A percentile compares a stretch with the other conserved stretches of the same genome.
phyloP scores from a whole-genome alignment of 2,888 invertebrate genomes.

The Leptogaster cylindrica region DNA sequence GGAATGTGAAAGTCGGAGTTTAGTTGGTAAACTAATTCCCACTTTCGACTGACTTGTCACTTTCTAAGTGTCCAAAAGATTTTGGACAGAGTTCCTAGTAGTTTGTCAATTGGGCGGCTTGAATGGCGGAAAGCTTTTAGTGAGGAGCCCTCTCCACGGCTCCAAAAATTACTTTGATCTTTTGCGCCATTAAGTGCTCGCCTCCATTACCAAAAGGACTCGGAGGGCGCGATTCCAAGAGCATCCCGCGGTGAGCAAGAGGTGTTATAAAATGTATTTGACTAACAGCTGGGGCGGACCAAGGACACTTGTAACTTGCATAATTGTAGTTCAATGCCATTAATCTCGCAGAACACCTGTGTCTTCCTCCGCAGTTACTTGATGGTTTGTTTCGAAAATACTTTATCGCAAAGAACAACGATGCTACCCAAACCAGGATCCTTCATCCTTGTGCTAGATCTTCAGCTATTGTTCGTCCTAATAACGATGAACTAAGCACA shows the following conservation, averaged over 20 bases:
- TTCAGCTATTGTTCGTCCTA: slow-evolving; percentile 17
- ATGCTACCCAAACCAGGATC: background rate
- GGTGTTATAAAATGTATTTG: slow-evolving; percentile 15
- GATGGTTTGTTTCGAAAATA: background rate
- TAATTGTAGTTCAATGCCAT: slow-evolving; percentile 36
- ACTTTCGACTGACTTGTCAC: background rate
- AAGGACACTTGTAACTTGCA: slow-evolving; percentile 15
- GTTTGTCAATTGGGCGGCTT: background rate
- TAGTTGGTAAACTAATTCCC: slow-evolving; percentile 27
- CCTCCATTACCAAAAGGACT: slow-evolving; percentile 18
- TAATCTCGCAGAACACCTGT: slow-evolving; percentile 28
- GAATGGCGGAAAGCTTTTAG: slow-evolving; percentile 33
- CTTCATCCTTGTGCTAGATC: slow-evolving; percentile 4
- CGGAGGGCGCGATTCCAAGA: slow-evolving; percentile 1
- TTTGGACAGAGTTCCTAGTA: background rate
- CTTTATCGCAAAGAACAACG: background rate
- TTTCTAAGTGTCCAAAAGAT: background rate
- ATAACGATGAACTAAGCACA: slow-evolving; percentile 17
- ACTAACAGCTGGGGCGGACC: slow-evolving; percentile 16
- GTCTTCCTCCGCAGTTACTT: background rate
- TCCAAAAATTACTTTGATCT: slow-evolving; percentile 34
- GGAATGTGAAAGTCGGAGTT: too few relatives aligned
- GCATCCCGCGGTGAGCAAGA: background rate
- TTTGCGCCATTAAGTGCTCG: slow-evolving; percentile 22
- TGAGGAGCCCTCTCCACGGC: background rate